Evolutionary conservation across 2,888 invertebrate genomes (phyloP).

Genomic region (Lordiphosa andalusiaca): DNA sequence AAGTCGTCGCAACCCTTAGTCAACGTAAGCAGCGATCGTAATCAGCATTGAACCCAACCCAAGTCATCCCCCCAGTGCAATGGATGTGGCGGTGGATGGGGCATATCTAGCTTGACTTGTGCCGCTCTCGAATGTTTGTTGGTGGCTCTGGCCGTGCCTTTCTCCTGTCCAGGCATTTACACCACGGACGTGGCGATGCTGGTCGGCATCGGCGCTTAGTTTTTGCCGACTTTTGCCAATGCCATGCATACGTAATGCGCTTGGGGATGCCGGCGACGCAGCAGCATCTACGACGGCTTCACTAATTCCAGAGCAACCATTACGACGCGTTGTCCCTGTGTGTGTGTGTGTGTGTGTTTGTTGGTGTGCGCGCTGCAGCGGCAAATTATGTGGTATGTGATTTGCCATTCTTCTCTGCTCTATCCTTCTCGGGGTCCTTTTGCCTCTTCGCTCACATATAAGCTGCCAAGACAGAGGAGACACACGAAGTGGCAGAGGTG

Average conservation of each 20-base stretch:
- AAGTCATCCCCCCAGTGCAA: constrained; percentile 3
- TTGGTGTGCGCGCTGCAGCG: constrained; percentile 66
- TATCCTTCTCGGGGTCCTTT: constrained; percentile 14
- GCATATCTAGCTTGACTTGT: constrained; percentile 33
- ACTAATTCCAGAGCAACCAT: constrained; percentile 60
- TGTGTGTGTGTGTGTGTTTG: constrained; percentile 20
- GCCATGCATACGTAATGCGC: constrained; percentile 76
- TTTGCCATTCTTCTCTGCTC: constrained; percentile 54
- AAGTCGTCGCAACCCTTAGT: constrained; percentile 17
- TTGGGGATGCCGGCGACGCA: constrained; percentile 61
- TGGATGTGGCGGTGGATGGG: background rate
- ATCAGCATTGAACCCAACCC: constrained; percentile 65
- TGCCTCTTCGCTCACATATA: constrained; percentile 7
- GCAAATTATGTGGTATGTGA: constrained; percentile 76
- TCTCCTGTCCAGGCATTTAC: constrained; percentile 61
- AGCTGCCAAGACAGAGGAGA: constrained; percentile 34
- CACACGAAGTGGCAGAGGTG: constrained; percentile 24
- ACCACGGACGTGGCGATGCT: constrained; percentile 41
- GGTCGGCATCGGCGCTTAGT: constrained; percentile 33
- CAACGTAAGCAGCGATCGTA: constrained; percentile 57
- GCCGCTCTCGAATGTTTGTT: constrained; percentile 20
- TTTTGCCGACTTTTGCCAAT: constrained; percentile 43
- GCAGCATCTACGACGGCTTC: constrained; percentile 55
- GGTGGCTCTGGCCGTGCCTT: constrained; percentile 30
- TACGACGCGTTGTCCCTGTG: constrained; percentile 15